phyloP scores from a whole-genome alignment of 2,888 invertebrate species.

The Drosophila mimetica region DNA sequence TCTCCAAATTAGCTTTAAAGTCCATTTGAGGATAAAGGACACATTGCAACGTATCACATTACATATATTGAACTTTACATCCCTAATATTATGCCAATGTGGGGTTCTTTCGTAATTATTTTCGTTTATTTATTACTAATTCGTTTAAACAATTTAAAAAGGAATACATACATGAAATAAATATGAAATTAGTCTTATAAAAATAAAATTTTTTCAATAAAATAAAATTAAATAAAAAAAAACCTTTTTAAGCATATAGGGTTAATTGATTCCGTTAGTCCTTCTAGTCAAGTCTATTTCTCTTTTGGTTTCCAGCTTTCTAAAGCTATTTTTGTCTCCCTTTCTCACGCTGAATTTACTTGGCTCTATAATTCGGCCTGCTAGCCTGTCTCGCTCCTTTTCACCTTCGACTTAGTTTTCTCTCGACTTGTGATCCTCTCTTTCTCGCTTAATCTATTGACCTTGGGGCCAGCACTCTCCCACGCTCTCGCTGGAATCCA shows the following conservation, averaged over 20 bases:
- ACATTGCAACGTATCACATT: slow-evolving; percentile 8
- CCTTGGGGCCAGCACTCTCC: slow-evolving; percentile 5
- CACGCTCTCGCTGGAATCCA: slow-evolving; percentile 11
- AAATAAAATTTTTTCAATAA: too few species aligned
- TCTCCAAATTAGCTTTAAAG: slow-evolving; percentile 2
- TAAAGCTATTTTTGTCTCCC: too few species aligned
- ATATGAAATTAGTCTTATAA: too few species aligned
- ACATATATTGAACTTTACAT: slow-evolving; percentile 15
- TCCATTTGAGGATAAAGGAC: slow-evolving; percentile 5
- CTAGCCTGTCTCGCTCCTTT: neutral
- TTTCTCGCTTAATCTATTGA: neutral
- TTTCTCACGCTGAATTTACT: neutral
- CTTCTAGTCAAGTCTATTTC: too few species aligned
- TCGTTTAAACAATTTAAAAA: too few species aligned
- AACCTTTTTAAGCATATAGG: too few species aligned
- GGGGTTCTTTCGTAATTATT: neutral
- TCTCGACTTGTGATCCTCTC: neutral
- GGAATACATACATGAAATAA: too few species aligned
- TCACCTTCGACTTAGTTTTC: neutral
- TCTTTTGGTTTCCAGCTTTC: too few species aligned
- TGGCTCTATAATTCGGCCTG: neutral
- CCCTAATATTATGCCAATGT: too few species aligned
- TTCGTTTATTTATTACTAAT: too few species aligned
- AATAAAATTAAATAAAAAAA: too few species aligned
- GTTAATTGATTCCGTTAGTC: too few species aligned